These are phyloP conservation scores for Gymnodraco acuticeps DNA, from an alignment of 2,797 vertebrate species.

Conservation along the genomic window DNA sequence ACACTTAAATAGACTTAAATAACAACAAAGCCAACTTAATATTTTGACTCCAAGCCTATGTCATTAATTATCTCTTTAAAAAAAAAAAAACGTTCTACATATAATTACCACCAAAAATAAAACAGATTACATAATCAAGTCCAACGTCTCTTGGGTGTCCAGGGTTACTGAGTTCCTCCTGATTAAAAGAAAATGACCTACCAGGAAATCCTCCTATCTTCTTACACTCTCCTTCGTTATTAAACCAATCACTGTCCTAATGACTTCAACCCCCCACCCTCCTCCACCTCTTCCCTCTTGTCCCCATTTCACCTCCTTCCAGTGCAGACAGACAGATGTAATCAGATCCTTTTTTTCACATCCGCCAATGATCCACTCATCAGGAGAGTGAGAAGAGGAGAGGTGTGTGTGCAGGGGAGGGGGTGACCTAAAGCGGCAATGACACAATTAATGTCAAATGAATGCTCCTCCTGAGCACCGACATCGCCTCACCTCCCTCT, in stretches of 20 bases:
- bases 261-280: conserved; percentile 51
- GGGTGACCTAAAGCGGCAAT: conserved; percentile 65
- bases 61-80: conserved; percentile 27
- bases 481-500: conserved; percentile 64
- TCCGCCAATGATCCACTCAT: conserved; percentile 60
- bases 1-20: conserved; percentile 6
- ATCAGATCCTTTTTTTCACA: conserved; percentile 74
- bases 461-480: conserved; percentile 70
- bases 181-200: conserved; percentile 75
- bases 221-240: conserved; percentile 62
- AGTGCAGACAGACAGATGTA: conserved; percentile 72
- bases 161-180: conserved; percentile 38
- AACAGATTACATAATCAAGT: conserved; percentile 60
- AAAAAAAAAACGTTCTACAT: conserved; percentile 2
- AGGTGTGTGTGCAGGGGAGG: conserved; percentile 15
- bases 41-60: conserved; percentile 24
- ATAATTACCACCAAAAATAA: conserved; percentile 35
- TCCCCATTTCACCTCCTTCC: conserved; percentile 73
- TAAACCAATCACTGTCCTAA: conserved; percentile 76
- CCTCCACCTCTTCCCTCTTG: conserved; percentile 47
- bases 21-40: conserved; percentile 10
- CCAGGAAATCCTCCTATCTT: conserved; percentile 61
- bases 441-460: conserved; percentile 83
- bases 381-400: conserved; percentile 51
- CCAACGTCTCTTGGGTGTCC: conserved; percentile 32